Evolutionary conservation across 2,888 invertebrate species (phyloP), one percentile per base, ranked within the genome.

Genomic region (Mallateleia sp.): DNA sequence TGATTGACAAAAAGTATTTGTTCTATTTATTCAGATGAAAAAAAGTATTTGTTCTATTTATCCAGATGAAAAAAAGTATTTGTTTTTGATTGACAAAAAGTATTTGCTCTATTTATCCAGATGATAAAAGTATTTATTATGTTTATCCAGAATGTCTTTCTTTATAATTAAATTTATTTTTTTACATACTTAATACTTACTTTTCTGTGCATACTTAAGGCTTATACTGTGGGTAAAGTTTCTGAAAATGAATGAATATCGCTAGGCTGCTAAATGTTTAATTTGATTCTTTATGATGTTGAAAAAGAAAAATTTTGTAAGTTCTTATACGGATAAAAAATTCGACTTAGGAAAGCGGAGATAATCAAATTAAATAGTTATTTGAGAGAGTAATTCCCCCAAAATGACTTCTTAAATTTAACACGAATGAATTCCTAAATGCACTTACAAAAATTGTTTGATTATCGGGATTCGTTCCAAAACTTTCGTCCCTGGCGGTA

Each of bases 361-460:
- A 14, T 75, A 78, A 79, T 79, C 62, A 54, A 79, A 72, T 79
- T 67, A 62, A 74, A 85, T 60, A 52, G 66, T 60, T 79, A 85
- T 75, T 69, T 34, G 42, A 52, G 25, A 56, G 79, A 79, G 79
- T 85, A 79, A 79, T 85, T 85, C 38, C 11, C 45, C 60, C 58
- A 18, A 62, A 74, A 69, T 62, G 52, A 75, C 60, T 74, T 75
- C 52, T 79, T 75, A 79, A 85, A 85, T 85, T 85, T 67, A 79
- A 32, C 54, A 54, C 32, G 67, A 75, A 85, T 85, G 79, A 85
- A 79, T 85, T 79, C 79, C 85, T 79, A 74, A 85, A 85, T 85
- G 85, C 79, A 85, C 85, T 79, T 74, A 79, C 74, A 79, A 84
- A 84, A 84, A 78, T 84, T 78, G 84, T 84, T 84, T 78, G 84